phyloP scores from a whole-genome alignment of 1,140 invertebrate genomes.

The Proctacanthus coquilletti region DNA sequence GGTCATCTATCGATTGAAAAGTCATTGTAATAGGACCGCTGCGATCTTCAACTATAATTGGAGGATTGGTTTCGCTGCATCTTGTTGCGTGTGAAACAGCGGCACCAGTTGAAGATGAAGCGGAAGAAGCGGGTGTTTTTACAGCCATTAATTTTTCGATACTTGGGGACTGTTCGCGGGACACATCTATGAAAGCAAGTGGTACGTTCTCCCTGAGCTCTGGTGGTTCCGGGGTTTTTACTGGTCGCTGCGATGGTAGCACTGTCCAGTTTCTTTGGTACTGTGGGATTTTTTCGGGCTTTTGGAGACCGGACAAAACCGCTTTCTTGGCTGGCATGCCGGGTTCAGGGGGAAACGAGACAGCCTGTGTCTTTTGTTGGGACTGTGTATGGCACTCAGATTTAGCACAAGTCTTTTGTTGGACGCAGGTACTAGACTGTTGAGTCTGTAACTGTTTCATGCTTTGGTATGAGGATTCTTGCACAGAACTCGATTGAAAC shows the following conservation, averaged over 20 bases:
- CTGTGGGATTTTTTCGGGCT: conserved; percentile 38
- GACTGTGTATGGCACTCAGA: too few relatives aligned
- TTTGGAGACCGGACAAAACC: conserved; percentile 34
- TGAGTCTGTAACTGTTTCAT: too few relatives aligned
- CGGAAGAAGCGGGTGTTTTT: too few relatives aligned
- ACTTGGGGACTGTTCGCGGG: conserved; percentile 11
- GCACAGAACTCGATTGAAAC: not conserved
- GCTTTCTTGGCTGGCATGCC: not conserved
- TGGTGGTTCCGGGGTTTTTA: conserved; percentile 33
- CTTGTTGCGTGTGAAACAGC: not conserved
- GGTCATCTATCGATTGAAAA: conserved; percentile 43
- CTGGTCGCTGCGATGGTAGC: conserved; percentile 34
- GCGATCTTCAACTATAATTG: conserved; percentile 20
- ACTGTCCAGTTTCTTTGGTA: conserved; percentile 44
- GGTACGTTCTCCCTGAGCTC: conserved; percentile 28
- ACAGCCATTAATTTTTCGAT: not conserved
- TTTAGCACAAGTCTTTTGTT: too few relatives aligned
- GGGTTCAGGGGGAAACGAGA: not conserved
- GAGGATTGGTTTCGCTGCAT: conserved; percentile 4
- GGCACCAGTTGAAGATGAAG: not conserved
- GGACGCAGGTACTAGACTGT: too few relatives aligned
- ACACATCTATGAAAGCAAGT: conserved; percentile 25
- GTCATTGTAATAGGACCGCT: conserved; percentile 30
- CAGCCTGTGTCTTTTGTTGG: too few relatives aligned
- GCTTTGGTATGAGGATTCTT: not conserved